A percentile compares a stretch with the other conserved stretches of the same genome.
Conservation (phyloP, 2,113 vertebrate species). For the Laticauda laticaudata region DNA sequence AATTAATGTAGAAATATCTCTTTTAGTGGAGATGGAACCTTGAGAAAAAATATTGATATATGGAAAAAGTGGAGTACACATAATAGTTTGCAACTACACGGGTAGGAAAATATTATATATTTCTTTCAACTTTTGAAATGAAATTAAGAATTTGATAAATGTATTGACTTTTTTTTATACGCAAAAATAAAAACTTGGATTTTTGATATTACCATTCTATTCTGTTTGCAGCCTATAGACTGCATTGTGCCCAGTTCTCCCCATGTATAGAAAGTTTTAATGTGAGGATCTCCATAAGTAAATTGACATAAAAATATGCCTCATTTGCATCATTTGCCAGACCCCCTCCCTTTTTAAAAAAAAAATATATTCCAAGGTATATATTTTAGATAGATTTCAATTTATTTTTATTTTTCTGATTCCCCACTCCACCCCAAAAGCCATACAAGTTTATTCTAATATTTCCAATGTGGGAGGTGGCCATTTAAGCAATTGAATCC, state of each 20-base stretch:
- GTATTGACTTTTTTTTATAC: background rate
- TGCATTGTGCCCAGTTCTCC: background rate
- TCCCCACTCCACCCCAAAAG: background rate
- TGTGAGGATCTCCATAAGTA: background rate
- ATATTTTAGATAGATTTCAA: background rate
- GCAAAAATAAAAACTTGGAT: background rate
- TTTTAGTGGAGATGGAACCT: slow-evolving; percentile 91
- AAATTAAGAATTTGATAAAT: background rate
- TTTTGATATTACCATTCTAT: background rate
- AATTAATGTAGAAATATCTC: slow-evolving; percentile 17
- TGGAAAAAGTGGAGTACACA: slow-evolving; percentile 98
- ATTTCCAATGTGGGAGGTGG: background rate
- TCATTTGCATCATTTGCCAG: background rate
- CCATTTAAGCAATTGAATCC: background rate
- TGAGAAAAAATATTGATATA: slow-evolving; percentile 98
- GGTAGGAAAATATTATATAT: slow-evolving; percentile 71
- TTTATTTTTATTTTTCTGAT: background rate
- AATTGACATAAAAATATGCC: background rate
- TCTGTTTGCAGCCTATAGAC: background rate
- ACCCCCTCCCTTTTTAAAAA: background rate
- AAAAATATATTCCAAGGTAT: background rate
- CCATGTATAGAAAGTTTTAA: background rate
- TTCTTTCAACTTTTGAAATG: background rate
- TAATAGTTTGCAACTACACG: slow-evolving; percentile 96
- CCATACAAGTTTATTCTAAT: background rate